phyloP scores from a whole-genome alignment of 2,888 invertebrate genomes.

The Argynnis bischoffii region DNA sequence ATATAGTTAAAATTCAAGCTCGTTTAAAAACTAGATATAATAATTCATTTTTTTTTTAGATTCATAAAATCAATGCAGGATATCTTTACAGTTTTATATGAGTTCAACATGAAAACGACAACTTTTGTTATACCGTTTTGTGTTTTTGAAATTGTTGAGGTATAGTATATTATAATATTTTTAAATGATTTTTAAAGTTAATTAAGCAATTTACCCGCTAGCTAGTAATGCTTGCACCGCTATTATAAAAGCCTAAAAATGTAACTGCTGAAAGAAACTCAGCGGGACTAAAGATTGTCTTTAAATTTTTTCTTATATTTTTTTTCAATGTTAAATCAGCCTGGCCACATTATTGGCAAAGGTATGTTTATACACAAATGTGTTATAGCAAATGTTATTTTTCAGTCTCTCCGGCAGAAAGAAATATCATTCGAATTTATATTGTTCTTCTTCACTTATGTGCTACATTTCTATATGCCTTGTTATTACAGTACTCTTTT shows the following conservation, averaged over 20 bases:
- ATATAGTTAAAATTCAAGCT: background rate
- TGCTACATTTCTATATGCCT: conserved; percentile 61
- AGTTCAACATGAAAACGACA: conserved; percentile 62
- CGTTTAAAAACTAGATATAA: no score
- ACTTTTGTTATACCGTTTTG: conserved; percentile 60
- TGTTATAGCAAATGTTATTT: conserved; percentile 27
- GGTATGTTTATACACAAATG: background rate
- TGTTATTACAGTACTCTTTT: conserved; percentile 67
- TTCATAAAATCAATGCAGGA: conserved; percentile 34
- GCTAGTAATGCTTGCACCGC: no score
- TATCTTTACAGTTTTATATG: conserved; percentile 56
- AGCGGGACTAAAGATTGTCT: no score
- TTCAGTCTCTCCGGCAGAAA: conserved; percentile 52
- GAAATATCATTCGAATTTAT: conserved; percentile 59
- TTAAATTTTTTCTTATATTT: background rate
- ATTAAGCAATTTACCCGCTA: no score
- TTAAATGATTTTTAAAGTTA: background rate
- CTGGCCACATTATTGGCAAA: conserved; percentile 9
- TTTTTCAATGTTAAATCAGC: conserved; percentile 16
- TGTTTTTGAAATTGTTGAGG: conserved; percentile 61
- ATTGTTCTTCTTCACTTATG: conserved; percentile 50
- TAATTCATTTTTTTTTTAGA: conserved; percentile 24
- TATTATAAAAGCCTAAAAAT: no score
- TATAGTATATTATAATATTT: conserved; percentile 36
- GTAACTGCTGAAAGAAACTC: no score